Evolutionary conservation across 1,140 invertebrate genomes (phyloP), one percentile per base, ranked within the genome.

Genomic region (Bradynema listronoti): DNA sequence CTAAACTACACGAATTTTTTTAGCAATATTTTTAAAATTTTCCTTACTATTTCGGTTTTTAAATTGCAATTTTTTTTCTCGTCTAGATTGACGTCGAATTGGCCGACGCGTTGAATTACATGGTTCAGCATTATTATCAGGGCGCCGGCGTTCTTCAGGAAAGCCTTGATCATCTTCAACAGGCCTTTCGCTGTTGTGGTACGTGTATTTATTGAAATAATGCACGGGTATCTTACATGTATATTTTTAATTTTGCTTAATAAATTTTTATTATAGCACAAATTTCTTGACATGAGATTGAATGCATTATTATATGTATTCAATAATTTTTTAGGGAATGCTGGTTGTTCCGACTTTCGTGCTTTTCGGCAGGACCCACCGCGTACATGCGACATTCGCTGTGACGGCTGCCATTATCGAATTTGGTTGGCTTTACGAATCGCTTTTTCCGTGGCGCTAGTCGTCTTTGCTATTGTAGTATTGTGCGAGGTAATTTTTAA

Each of bases 41-140:
- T n/a, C n/a, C n/a, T n/a, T n/a, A n/a, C n/a, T n/a, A n/a, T n/a
- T n/a, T n/a, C n/a, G n/a, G n/a, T n/a, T n/a, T n/a, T n/a, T n/a
- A n/a, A n/a, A n/a, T n/a, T n/a, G n/a, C n/a, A 51, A 7, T 55
- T 53, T 19, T 19, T n/a, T 64, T 19, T 62, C 39, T 2, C 19
- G 27, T 66, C 34, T 45, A 75, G 72, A 72, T 77, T 16, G 74
- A 77, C 42, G 74, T 77, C 11, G 74, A 77, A 42, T 34, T 77
- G 19, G 70, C 73, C 0, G 74, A 78, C 47, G 74, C 74, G 5
- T 42, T 77, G 14, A 75, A 77, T 52, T 77, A 77, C 59, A 77
- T 77, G 74, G 74, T 77, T 19, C 74, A 77, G 45, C 74, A 77
- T 56, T 77, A 77, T 27, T 77, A 76, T 50, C 72, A 75, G 55